Evolutionary conservation across 2,113 vertebrate genomes (phyloP).

Genomic region (Ursus arctos): DNA sequence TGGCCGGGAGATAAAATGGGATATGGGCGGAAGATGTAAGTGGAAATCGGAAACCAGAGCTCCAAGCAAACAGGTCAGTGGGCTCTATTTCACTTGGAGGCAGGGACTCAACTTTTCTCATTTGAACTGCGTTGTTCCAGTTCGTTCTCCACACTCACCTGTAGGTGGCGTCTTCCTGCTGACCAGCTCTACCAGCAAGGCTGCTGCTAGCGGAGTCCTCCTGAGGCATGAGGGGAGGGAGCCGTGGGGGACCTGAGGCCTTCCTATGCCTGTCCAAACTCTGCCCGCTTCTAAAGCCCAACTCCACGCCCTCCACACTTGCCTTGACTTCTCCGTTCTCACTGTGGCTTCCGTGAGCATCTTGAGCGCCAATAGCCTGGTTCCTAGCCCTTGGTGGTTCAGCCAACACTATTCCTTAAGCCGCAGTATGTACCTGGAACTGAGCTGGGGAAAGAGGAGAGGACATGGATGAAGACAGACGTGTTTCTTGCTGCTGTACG

Average conservation of each 20-base stretch:
- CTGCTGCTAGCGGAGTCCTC: not conserved
- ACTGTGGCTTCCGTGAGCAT: not conserved
- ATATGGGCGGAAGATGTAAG: not conserved
- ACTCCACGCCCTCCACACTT: not conserved
- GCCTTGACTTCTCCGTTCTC: not conserved
- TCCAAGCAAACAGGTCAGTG: not conserved
- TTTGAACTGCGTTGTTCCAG: rapidly evolving
- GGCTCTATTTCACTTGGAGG: not conserved
- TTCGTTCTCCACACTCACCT: not conserved
- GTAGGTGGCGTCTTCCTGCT: not conserved
- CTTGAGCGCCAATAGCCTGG: not conserved
- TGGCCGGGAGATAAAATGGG: not conserved
- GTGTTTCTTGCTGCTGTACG: not conserved
- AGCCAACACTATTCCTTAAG: not conserved
- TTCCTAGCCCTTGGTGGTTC: not conserved
- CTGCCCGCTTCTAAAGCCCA: not conserved
- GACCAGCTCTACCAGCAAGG: not conserved
- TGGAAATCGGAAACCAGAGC: not conserved
- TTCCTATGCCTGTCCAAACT: not conserved
- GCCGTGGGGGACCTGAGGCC: too few species aligned
- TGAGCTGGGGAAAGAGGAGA: not conserved
- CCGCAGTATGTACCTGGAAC: not conserved
- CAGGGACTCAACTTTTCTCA: not conserved
- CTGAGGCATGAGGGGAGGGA: rapidly evolving
- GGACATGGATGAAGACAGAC: not conserved